Base-by-base conservation (phyloP, 2,888 invertebrate species). In the Rhorus exstirpatorius region DNA sequence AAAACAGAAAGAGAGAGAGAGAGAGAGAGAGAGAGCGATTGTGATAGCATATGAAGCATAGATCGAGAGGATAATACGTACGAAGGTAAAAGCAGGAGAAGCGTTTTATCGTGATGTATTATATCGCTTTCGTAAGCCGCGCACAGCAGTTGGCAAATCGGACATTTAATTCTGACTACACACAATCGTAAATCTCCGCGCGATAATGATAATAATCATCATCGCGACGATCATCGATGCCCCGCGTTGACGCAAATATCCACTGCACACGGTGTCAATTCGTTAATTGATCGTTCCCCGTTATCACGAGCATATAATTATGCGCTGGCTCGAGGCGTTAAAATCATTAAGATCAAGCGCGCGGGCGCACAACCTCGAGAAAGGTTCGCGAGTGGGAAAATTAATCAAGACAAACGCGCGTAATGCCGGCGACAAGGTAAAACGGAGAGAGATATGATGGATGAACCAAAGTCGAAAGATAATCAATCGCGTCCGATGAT, bases 331-430 rank as follows among this genome's bases (percentile, higher is more conserved):
- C 58, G 72, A 58, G 65, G 76, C 71, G 70, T 53, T 61, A 46
- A 68, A 72, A 68, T 21, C 67, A 81, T 81, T 60, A 78, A 78
- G 67, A 78, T 46, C 60, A 67, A 41, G 46, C 31, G 17, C 38
- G 14, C 38, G 55, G 58, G 14, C n/a, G n/a, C n/a, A n/a, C n/a
- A 51, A 63, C 72, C 35, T 58, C 24, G 70, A 31, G 58, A 67
- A 35, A 19, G 44, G 61, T 72, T 81, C 78, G 78, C 75, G 74
- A 78, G 78, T 74, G 4, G 4, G 74, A 65, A 82, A 82, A 82
- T 82, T 21, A 65, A 75, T 74, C 55, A 24, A 19, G 67, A 61
- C 55, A 26, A 46, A 65, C 41, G 4, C 21, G 53, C 60, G 58
- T 53, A 12, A 46, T 65, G 46, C 24, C 14, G 7, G n/a, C 38